Evolutionary conservation across 2,888 invertebrate genomes (phyloP).

Genomic region (Lapara coniferarum): DNA sequence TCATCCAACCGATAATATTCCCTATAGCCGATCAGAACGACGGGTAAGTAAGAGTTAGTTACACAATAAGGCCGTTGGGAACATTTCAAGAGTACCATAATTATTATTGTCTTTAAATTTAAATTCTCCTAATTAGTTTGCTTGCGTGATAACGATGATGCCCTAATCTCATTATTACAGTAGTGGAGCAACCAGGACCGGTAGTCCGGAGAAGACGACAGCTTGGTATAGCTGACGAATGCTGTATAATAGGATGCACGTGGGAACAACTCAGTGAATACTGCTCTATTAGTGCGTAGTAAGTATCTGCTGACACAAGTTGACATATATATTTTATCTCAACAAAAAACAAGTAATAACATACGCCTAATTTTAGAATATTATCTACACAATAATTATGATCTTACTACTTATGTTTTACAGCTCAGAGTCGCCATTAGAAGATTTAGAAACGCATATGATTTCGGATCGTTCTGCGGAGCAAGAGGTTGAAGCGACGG

Average conservation of each 20-base stretch:
- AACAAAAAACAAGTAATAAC: not conserved
- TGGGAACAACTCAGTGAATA: constrained; percentile 72
- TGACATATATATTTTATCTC: not conserved
- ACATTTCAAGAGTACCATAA: too few relatives aligned
- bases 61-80: too few relatives aligned
- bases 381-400: not conserved
- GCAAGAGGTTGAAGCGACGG: constrained; percentile 44
- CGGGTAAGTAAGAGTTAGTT: too few relatives aligned
- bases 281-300: constrained; percentile 74
- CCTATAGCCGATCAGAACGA: too few relatives aligned
- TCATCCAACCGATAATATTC: too few relatives aligned
- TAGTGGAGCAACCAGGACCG: constrained; percentile 70
- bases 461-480: constrained; percentile 75
- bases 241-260: constrained; percentile 72
- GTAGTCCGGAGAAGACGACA: constrained; percentile 64
- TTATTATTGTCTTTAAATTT: too few relatives aligned
- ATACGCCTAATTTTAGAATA: constrained; percentile 9
- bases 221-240: constrained; percentile 74
- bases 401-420: constrained; percentile 33
- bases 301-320: constrained; percentile 40
- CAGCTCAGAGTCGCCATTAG: constrained; percentile 72
- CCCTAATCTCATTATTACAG: constrained; percentile 41
- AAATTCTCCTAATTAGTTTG: not conserved
- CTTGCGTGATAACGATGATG: not conserved
- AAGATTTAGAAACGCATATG: constrained; percentile 70